Conservation (phyloP, 2,888 invertebrate genomes). For the Colletes collaris region DNA sequence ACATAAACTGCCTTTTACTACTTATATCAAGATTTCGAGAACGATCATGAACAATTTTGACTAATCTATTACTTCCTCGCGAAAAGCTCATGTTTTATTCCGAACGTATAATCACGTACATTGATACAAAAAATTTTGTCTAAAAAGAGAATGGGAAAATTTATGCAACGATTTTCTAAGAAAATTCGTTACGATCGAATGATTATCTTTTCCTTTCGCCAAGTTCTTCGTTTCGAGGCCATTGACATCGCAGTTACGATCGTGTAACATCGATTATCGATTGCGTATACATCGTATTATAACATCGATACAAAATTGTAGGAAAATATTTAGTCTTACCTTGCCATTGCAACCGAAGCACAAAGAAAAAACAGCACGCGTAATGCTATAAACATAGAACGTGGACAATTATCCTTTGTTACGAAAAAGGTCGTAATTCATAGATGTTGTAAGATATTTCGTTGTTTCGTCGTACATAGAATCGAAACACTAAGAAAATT, state of each 20-base stretch:
- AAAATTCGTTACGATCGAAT: conserved; percentile 12
- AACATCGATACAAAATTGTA: not conserved
- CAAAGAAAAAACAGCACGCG: not conserved
- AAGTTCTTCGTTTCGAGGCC: conserved; percentile 34
- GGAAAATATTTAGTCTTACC: conserved; percentile 12
- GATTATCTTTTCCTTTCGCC: conserved; percentile 18
- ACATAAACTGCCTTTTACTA: not conserved
- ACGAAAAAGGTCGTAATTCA: not conserved
- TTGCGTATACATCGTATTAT: conserved; percentile 7
- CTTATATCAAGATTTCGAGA: not conserved
- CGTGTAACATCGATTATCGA: conserved; percentile 34
- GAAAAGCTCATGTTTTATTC: too few relatives aligned
- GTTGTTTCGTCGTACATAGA: too few relatives aligned
- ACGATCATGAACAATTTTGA: too few relatives aligned
- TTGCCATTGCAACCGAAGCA: not conserved
- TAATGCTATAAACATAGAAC: not conserved
- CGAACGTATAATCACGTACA: too few relatives aligned
- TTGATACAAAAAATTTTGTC: not conserved
- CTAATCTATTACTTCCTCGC: too few relatives aligned
- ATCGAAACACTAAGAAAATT: too few relatives aligned
- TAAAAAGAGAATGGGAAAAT: not conserved
- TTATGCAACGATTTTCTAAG: not conserved
- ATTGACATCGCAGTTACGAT: conserved; percentile 36
- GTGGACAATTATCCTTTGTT: not conserved
- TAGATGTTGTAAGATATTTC: too few relatives aligned